Percentiles rank a stretch among this genome's conserved stretches.
These are phyloP conservation scores for Drosophila nigricruria DNA, from an alignment of 2,888 invertebrate genomes.

Conservation along the genomic window DNA sequence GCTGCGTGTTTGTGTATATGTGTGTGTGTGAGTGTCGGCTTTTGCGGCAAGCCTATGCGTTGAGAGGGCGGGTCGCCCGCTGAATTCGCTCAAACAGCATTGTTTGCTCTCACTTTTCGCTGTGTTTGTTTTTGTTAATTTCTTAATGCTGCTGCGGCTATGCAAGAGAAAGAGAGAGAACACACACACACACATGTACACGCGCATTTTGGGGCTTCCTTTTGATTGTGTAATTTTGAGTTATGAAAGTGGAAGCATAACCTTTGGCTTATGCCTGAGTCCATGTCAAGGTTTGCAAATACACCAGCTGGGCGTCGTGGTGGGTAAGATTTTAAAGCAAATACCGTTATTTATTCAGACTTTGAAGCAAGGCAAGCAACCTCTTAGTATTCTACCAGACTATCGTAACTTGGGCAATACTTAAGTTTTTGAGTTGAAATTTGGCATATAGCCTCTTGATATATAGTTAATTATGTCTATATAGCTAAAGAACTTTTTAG, in stretches of 20 bases:
- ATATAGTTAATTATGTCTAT: background rate
- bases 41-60: conserved; percentile 18
- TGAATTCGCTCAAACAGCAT: conserved; percentile 32
- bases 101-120: conserved; percentile 35
- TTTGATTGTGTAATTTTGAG: conserved; percentile 60
- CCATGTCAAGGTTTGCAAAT: conserved; percentile 46
- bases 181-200: background rate
- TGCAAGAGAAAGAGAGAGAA: conserved; percentile 5
- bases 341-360: conserved; percentile 3
- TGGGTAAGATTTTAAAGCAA: background rate
- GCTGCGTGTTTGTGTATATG: background rate
- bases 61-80: conserved; percentile 6
- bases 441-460: background rate
- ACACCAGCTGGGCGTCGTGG: background rate
- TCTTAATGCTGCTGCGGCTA: conserved; percentile 19
- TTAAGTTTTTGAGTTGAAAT: background rate
- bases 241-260: conserved; percentile 50
- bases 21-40: conserved; percentile 19
- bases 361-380: background rate
- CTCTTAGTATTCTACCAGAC: background rate
- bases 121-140: conserved; percentile 37
- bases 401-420: background rate
- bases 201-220: conserved; percentile 45
- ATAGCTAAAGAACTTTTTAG: background rate
- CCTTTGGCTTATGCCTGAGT: conserved; percentile 41